Evolutionary conservation across 2,888 invertebrate genomes (phyloP).

Genomic region (Lepidochrysops patricia): DNA sequence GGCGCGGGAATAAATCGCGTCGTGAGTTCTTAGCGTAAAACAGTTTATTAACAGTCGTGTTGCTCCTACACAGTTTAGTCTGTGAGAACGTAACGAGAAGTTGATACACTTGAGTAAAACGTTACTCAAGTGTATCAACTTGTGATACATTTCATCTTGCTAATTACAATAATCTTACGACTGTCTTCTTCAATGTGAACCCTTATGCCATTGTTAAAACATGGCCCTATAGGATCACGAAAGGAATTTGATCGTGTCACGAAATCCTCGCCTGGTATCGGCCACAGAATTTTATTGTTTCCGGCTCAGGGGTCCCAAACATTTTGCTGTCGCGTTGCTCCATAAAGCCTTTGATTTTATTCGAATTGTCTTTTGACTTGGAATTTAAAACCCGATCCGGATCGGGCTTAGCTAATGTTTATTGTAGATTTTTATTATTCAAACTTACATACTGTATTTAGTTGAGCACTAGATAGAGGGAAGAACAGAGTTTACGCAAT

Average conservation of each 20-base stretch:
- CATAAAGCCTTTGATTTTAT: background rate
- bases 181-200: background rate
- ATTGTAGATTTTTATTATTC: background rate
- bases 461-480: too few species aligned
- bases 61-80: too few species aligned
- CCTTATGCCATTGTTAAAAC: background rate
- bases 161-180: too few species aligned
- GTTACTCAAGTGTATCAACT: too few species aligned
- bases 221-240: background rate
- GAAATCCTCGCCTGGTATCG: background rate
- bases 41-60: too few species aligned
- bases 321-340: constrained; percentile 1
- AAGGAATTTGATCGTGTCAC: background rate
- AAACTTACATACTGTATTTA: background rate
- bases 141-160: too few species aligned
- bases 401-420: background rate
- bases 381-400: background rate
- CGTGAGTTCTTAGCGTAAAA: too few species aligned
- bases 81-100: too few species aligned
- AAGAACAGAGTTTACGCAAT: too few species aligned
- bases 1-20: too few species aligned
- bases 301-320: constrained; percentile 5
- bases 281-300: constrained; percentile 7
- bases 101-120: too few species aligned
- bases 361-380: background rate